A percentile compares a stretch with the other conserved stretches of the same genome.
Evolutionary conservation across 2,113 vertebrate species (phyloP).

Genomic region (Hydrochoerus hydrochaeris): DNA sequence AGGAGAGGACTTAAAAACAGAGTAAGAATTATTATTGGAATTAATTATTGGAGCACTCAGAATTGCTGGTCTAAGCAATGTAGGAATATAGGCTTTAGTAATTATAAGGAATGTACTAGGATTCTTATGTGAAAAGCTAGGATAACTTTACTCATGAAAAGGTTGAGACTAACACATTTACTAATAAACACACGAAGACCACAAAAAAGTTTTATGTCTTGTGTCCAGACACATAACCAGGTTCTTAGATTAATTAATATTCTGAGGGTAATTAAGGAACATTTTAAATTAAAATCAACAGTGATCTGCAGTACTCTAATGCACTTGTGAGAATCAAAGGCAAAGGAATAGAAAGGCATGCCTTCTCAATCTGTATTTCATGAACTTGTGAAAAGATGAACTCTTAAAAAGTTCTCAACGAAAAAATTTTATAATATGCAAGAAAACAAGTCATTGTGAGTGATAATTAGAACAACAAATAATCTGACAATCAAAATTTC

Average conservation of each 20-base stretch:
- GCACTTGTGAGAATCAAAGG: not conserved
- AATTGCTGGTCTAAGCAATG: not conserved
- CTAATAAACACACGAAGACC: not conserved
- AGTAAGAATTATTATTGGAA: not conserved
- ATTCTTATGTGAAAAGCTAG: not conserved
- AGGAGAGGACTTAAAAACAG: constrained; percentile 23
- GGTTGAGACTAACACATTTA: not conserved
- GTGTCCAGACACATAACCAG: not conserved
- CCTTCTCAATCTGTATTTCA: not conserved
- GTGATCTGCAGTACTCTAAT: not conserved
- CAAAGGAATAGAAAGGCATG: not conserved
- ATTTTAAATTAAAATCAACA: constrained; percentile 40
- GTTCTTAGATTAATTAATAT: constrained; percentile 8
- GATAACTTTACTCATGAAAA: not conserved
- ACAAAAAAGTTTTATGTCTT: not conserved
- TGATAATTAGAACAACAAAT: constrained; percentile 31
- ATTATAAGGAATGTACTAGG: not conserved
- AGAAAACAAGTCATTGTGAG: not conserved
- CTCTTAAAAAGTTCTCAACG: not conserved
- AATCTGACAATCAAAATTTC: not conserved
- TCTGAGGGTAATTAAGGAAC: not conserved
- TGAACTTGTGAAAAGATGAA: not conserved
- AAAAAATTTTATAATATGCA: constrained; percentile 18
- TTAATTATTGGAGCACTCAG: not conserved
- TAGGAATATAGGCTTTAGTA: constrained; percentile 10